These are phyloP conservation scores for Plusia festucae DNA, from an alignment of 2,888 invertebrate genomes.

Conservation along the genomic window DNA sequence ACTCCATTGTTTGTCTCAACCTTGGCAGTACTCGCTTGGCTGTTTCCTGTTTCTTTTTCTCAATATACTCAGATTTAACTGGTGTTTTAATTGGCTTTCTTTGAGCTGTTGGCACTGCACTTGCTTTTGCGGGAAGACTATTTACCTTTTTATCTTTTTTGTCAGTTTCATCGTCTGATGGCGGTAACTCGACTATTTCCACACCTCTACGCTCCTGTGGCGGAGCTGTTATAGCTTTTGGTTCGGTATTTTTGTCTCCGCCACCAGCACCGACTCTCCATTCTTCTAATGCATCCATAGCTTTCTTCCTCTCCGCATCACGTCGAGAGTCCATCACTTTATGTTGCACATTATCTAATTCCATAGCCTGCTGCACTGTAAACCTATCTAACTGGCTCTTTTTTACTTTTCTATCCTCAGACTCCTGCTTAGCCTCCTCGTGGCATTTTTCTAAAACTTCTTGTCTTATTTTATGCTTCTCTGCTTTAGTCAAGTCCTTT, in stretches of 20 bases:
- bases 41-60: slow-evolving; percentile 75
- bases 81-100: slow-evolving; percentile 60
- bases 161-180: slow-evolving; percentile 60
- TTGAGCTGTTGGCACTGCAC: slow-evolving; percentile 19
- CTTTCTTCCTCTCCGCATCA: slow-evolving; percentile 90
- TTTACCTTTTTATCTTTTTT: slow-evolving; percentile 36
- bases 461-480: slow-evolving; percentile 88
- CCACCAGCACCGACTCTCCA: slow-evolving; percentile 81
- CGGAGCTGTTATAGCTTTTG: slow-evolving; percentile 22
- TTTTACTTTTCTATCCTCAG: slow-evolving; percentile 86
- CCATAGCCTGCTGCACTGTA: slow-evolving; percentile 84
- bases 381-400: slow-evolving; percentile 89
- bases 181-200: slow-evolving; percentile 68
- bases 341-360: slow-evolving; percentile 86
- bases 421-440: slow-evolving; percentile 86
- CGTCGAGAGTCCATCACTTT: slow-evolving; percentile 90
- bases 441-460: slow-evolving; percentile 89
- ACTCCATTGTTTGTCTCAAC: slow-evolving; percentile 88
- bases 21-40: slow-evolving; percentile 85
- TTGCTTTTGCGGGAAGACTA: slow-evolving; percentile 29
- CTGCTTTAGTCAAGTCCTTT: slow-evolving; percentile 87
- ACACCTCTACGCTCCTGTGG: slow-evolving; percentile 56
- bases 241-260: slow-evolving; percentile 3
- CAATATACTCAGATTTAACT: slow-evolving; percentile 77
- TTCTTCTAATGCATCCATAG: slow-evolving; percentile 91